Evolutionary conservation across 2,888 invertebrate genomes (phyloP).

Genomic region (Augochlorella aurata): DNA sequence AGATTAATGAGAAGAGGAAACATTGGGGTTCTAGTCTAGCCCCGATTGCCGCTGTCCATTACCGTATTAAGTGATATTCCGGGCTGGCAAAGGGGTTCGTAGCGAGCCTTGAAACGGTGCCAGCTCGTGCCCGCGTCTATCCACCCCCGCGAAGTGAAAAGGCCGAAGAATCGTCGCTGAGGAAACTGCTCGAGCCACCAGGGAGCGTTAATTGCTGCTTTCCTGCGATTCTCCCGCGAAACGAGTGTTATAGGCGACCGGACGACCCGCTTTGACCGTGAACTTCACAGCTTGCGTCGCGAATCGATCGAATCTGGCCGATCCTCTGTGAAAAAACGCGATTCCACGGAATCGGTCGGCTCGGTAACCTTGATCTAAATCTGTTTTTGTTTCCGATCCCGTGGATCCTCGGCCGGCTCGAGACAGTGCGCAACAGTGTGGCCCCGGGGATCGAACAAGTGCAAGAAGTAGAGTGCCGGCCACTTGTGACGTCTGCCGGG

Average conservation of each 20-base stretch:
- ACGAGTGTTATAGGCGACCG: background rate
- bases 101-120: slow-evolving; percentile 78
- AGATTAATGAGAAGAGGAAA: slow-evolving; percentile 18
- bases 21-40: slow-evolving; percentile 1
- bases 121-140: slow-evolving; percentile 71
- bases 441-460: slow-evolving; percentile 73
- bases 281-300: background rate
- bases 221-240: slow-evolving; percentile 13
- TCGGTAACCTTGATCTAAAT: slow-evolving; percentile 68
- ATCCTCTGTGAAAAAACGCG: background rate
- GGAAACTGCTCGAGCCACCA: slow-evolving; percentile 51
- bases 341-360: slow-evolving; percentile 22
- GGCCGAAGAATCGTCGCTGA: slow-evolving; percentile 22
- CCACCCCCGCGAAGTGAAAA: slow-evolving; percentile 48
- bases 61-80: slow-evolving; percentile 65
- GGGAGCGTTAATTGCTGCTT: slow-evolving; percentile 72
- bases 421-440: slow-evolving; percentile 60
- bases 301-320: background rate
- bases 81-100: slow-evolving; percentile 63
- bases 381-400: slow-evolving; percentile 61
- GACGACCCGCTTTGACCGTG: background rate
- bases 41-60: slow-evolving; percentile 55
- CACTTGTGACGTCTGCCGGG: slow-evolving; percentile 81
- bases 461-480: slow-evolving; percentile 74
- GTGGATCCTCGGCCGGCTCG: slow-evolving; percentile 47